phyloP scores from a whole-genome alignment of 2,888 invertebrate genomes.

The Diarsia dahlii region DNA sequence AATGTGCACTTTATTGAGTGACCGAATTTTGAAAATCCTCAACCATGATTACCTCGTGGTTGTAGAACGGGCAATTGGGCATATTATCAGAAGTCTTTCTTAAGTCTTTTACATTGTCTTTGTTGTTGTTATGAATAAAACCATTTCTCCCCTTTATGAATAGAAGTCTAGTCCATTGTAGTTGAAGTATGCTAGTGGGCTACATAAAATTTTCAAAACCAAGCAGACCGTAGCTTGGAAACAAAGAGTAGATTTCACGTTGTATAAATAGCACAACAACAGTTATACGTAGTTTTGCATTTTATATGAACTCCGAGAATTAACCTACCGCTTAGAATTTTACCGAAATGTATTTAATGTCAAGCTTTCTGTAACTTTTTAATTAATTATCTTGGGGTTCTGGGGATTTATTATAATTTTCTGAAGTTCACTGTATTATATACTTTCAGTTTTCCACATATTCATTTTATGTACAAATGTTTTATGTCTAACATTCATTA shows the following conservation, averaged over 20 bases:
- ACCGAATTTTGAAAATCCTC: conserved; percentile 22
- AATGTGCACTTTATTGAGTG: conserved; percentile 23
- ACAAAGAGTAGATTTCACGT: conserved; percentile 53
- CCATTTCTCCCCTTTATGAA: conserved; percentile 42
- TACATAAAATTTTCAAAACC: conserved; percentile 62
- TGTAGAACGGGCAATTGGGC: neutral
- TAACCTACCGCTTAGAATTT: conserved; percentile 22
- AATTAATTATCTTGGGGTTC: conserved; percentile 40
- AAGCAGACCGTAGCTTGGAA: conserved; percentile 45
- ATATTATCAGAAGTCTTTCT: neutral
- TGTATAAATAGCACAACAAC: conserved; percentile 47
- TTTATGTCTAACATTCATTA: neutral
- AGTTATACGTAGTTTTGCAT: conserved; percentile 41
- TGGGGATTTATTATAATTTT: conserved; percentile 27
- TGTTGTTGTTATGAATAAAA: conserved; percentile 32
- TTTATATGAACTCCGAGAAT: conserved; percentile 39
- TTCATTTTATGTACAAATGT: neutral
- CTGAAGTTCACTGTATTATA: conserved; percentile 10
- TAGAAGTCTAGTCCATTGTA: conserved; percentile 50
- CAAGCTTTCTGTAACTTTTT: conserved; percentile 42
- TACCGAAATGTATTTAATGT: conserved; percentile 31
- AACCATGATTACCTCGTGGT: neutral
- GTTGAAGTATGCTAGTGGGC: conserved; percentile 48
- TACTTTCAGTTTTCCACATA: neutral
- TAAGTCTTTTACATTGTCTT: conserved; percentile 16